Evolutionary conservation across 2,797 vertebrate genomes (phyloP).

Genomic region (Nannoperca obscura): DNA sequence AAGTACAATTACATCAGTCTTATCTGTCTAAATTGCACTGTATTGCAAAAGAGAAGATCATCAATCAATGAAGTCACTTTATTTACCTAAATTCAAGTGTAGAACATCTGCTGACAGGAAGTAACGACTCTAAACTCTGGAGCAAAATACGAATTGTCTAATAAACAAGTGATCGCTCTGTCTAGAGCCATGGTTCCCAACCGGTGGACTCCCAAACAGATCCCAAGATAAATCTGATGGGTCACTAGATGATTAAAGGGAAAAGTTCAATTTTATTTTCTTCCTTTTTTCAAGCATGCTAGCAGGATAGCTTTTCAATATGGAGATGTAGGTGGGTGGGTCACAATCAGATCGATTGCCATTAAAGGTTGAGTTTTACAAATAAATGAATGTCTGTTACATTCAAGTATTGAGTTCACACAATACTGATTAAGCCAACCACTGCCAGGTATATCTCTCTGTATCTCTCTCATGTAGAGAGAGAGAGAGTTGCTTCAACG

Average conservation of each 20-base stretch:
- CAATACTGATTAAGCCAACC: no score
- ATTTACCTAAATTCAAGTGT: constrained; percentile 27
- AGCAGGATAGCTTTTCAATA: no score
- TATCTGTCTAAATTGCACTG: neutral
- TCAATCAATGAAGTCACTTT: neutral
- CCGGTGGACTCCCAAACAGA: neutral
- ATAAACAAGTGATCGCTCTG: neutral
- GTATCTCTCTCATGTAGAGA: no score
- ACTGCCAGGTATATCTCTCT: no score
- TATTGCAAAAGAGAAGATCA: neutral
- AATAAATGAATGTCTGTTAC: no score
- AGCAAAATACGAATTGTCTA: neutral
- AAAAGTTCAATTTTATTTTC: neutral
- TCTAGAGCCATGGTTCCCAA: neutral
- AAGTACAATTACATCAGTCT: neutral
- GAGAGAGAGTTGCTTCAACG: no score
- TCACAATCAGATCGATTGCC: neutral
- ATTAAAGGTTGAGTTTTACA: neutral
- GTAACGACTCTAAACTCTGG: constrained; percentile 6
- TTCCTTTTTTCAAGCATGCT: no score
- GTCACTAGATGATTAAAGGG: neutral
- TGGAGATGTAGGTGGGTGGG: no score
- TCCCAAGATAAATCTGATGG: neutral
- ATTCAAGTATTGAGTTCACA: no score
- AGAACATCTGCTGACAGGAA: constrained; percentile 1